phyloP scores from a whole-genome alignment of 2,797 vertebrate genomes.

The Thunnus albacares region DNA sequence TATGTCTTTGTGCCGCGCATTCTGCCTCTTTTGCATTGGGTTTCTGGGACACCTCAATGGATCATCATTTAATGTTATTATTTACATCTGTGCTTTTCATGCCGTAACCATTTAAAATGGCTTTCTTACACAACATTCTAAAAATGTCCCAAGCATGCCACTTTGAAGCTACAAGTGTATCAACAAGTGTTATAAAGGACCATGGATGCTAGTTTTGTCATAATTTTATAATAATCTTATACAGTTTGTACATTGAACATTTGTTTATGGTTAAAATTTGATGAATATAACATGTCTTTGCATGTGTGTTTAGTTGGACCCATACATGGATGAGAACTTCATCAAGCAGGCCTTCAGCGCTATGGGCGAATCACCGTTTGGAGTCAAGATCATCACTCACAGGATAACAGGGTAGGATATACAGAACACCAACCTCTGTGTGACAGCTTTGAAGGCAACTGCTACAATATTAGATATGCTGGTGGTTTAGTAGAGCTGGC shows the following conservation, averaged over 20 bases:
- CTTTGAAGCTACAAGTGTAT: too few relatives aligned
- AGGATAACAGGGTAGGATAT: constrained; percentile 85
- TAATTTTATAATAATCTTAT: not conserved
- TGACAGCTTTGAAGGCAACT: not conserved
- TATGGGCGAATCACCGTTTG: constrained; percentile 88
- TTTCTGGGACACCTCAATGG: not conserved
- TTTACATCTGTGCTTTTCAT: too few relatives aligned
- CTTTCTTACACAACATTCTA: not conserved
- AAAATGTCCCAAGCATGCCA: not conserved
- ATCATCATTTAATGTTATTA: too few relatives aligned
- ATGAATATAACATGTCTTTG: not conserved
- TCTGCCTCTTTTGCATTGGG: not conserved
- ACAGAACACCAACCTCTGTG: not conserved
- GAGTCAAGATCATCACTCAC: constrained; percentile 89
- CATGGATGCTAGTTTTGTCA: not conserved
- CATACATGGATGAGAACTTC: constrained; percentile 90
- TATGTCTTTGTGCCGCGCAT: not conserved
- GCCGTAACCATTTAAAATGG: too few relatives aligned
- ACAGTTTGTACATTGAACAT: not conserved
- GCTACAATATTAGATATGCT: not conserved
- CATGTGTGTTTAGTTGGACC: constrained; percentile 81
- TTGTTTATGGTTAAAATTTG: not conserved
- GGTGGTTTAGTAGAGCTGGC: not conserved
- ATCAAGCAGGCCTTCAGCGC: constrained; percentile 88
- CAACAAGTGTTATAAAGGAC: not conserved